Evolutionary conservation across 2,888 invertebrate species (phyloP).

Genomic region (Trisateles emortualis): DNA sequence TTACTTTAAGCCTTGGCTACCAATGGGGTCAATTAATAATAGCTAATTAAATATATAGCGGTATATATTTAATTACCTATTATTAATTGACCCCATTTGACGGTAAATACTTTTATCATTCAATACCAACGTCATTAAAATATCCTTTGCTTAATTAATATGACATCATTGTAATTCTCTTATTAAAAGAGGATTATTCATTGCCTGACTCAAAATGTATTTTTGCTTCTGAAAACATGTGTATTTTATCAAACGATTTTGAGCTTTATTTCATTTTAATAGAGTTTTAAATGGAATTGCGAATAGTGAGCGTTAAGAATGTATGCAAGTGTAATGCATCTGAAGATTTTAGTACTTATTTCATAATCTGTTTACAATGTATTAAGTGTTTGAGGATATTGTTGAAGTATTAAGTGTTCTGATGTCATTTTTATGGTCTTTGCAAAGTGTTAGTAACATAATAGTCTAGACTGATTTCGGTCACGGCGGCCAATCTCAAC

Average conservation of each 20-base stretch:
- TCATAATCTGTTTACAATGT: constrained; percentile 37
- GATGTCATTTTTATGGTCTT: constrained; percentile 24
- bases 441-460: neutral
- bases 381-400: constrained; percentile 24
- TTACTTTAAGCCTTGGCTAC: too few relatives aligned
- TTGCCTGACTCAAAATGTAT: neutral
- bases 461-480: neutral
- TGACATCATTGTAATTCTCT: neutral
- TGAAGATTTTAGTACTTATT: constrained; percentile 28
- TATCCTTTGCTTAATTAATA: neutral
- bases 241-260: neutral
- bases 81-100: too few relatives aligned
- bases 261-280: neutral
- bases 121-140: too few relatives aligned
- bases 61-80: too few relatives aligned
- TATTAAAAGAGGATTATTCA: neutral
- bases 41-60: too few relatives aligned
- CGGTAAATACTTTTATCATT: too few relatives aligned
- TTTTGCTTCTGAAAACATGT: neutral
- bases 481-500: neutral
- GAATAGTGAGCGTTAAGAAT: constrained; percentile 16
- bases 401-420: constrained; percentile 18
- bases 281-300: neutral
- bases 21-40: too few relatives aligned
- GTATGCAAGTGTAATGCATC: constrained; percentile 37